Evolutionary conservation across 2,113 vertebrate genomes (phyloP), one percentile per base, ranked within the genome.

Genomic region (Psilopogon haemacephalus): DNA sequence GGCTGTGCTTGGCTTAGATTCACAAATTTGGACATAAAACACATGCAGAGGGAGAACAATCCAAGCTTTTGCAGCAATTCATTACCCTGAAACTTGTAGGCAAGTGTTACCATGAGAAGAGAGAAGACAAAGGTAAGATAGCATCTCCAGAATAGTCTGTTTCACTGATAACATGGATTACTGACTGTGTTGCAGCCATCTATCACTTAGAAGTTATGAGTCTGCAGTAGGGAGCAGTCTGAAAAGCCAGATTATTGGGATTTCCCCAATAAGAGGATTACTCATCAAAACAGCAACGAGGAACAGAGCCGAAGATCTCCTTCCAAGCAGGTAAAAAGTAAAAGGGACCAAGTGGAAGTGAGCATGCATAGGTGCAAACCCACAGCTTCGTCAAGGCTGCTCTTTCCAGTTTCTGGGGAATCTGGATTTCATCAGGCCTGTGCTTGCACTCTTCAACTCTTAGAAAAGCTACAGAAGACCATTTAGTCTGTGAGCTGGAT

Each of bases 201-300:
- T 91, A 20, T 68, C 55, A 50, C 59, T 58, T 44, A 35, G n/a
- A n/a, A 90, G 64, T 77, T 87, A 64, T 5, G 52, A 85, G 46
- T 48, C 3, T 87, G 70, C 70, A 71, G 35, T 1, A 78, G 38
- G 35, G 58, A 92, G 30, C 38, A 60, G 23, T 62, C 70, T 86
- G 70, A 46, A 82, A 87, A 94, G 50, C 44, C 94, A 94, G 73
- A 86, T 69, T 74, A 78, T 63, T 84, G 87, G 91, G 71, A 70
- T 93, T 95, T 91, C 87, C 87, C 87, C 77, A 70, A 58, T 85
- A 82, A 79, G 4, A 63, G 59, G 37, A 75, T 89, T 89, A 59
- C 67, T 83, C 87, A 85, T 58, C 40, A 33, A 75, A 94, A 69
- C 24, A 86, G 79, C 59, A 86, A 37, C 76, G 79, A 76, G n/a